Evolutionary conservation across 2,888 invertebrate genomes (phyloP), one percentile per base, ranked within the genome.

Genomic region (Ephialtes manifestator): DNA sequence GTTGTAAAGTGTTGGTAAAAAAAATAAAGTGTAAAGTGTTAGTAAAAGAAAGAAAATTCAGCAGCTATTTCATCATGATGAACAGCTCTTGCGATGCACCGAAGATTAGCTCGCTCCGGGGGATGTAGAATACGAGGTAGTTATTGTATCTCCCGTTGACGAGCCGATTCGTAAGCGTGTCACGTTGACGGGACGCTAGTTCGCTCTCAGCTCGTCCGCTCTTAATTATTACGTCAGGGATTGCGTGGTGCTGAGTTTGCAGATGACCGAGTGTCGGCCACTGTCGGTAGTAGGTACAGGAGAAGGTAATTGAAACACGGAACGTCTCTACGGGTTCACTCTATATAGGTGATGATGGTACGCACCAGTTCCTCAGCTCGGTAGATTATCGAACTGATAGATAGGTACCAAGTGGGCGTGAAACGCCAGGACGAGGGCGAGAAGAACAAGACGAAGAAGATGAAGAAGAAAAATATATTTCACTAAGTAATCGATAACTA

Each of bases 201-300:
- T 80, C 58, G 60, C 71, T 60, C 79, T 58, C 77, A 76, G 78
- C 68, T 79, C 84, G 84, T 86, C 81, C 87, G 77, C 86, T 88
- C 87, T 85, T 88, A 85, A 86, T 88, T 88, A 87, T 88, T 88
- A 86, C 86, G 74, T 78, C 83, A 84, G 85, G 84, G 87, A 89
- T 86, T 84, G 85, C 81, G 74, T 81, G 78, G 80, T n/a, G 72
- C n/a, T 18, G 35, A 70, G 11, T 24, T 53, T 39, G 70, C 55
- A 75, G 63, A 83, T 75, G 53, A 83, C 70, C 79, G 83, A 75
- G 79, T 51, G 78, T 65, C 74, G 60, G 55, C 58, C 48, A 58
- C 58, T 67, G 24, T n/a, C 24, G 24, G 11, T 11, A 0, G 15
- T 11, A 10, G 15, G 76, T 48, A 51, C 48, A 43, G 68, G 53